phyloP scores from a whole-genome alignment of 2,113 vertebrate genomes.

The Cinclus cinclus region DNA sequence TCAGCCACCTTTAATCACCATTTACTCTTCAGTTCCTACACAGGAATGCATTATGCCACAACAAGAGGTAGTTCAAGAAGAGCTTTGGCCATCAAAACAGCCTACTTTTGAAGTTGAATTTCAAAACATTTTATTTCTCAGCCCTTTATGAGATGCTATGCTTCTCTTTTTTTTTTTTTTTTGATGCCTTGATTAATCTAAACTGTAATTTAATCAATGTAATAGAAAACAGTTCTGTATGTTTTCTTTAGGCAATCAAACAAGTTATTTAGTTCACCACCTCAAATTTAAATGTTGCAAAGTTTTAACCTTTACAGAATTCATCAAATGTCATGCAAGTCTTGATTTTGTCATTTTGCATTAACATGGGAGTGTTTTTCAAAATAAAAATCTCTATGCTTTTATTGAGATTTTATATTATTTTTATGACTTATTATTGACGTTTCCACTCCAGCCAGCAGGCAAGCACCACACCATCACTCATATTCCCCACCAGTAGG shows the following conservation, averaged over 20 bases:
- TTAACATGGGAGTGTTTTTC: not conserved
- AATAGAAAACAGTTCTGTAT: not conserved
- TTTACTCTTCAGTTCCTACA: not conserved
- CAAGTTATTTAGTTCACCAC: not conserved
- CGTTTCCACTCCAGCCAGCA: not conserved
- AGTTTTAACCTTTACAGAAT: not conserved
- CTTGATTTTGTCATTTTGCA: not conserved
- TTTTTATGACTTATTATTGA: not conserved
- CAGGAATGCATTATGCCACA: not conserved
- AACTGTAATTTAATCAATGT: not conserved
- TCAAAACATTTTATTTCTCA: not conserved
- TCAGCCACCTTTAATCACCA: constrained; percentile 5
- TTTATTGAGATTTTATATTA: not conserved
- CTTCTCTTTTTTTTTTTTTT: not conserved
- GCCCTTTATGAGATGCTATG: not conserved
- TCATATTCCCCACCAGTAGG: not conserved
- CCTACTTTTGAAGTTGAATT: not conserved
- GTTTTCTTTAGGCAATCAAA: not conserved
- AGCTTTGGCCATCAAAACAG: not conserved
- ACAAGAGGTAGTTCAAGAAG: not conserved
- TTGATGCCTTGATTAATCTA: not conserved
- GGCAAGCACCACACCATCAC: not conserved
- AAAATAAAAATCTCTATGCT: not conserved
- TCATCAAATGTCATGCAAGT: not conserved
- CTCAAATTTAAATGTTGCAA: not conserved